Percentiles rank a stretch among this genome's conserved stretches.
Conservation (phyloP, 2,888 invertebrate genomes). For the Ferrisia virgata region DNA sequence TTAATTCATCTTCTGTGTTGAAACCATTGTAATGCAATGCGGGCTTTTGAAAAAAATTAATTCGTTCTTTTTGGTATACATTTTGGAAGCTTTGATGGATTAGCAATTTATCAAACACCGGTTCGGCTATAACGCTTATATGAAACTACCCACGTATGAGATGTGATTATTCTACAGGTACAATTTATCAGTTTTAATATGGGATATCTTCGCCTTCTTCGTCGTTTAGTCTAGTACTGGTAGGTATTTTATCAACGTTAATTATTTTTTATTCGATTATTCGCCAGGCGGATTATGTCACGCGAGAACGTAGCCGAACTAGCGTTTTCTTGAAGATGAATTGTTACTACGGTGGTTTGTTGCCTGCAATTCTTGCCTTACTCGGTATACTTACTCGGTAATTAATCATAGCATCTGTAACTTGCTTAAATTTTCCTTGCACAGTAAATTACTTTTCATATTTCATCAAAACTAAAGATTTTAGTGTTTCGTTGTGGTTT, state of each 20-base stretch:
- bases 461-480: neutral
- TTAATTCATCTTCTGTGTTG: too few species aligned
- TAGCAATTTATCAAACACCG: too few species aligned
- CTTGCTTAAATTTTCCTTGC: neutral
- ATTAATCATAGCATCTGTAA: neutral
- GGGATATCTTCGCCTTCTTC: neutral
- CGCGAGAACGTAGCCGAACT: neutral
- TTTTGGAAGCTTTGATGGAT: too few species aligned
- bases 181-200: neutral
- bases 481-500: neutral
- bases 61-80: too few species aligned
- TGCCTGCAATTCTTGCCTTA: neutral
- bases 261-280: neutral
- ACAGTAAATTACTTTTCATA: neutral
- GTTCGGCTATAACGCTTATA: too few species aligned
- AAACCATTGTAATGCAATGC: too few species aligned
- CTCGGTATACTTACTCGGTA: neutral
- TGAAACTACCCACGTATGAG: too few species aligned
- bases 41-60: too few species aligned
- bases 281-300: neutral
- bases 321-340: neutral
- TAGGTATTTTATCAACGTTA: neutral
- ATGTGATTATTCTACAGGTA: too few species aligned
- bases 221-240: neutral
- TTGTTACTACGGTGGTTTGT: neutral